Conservation (phyloP, 2,113 vertebrate genomes). For the Ascaphus truei region DNA sequence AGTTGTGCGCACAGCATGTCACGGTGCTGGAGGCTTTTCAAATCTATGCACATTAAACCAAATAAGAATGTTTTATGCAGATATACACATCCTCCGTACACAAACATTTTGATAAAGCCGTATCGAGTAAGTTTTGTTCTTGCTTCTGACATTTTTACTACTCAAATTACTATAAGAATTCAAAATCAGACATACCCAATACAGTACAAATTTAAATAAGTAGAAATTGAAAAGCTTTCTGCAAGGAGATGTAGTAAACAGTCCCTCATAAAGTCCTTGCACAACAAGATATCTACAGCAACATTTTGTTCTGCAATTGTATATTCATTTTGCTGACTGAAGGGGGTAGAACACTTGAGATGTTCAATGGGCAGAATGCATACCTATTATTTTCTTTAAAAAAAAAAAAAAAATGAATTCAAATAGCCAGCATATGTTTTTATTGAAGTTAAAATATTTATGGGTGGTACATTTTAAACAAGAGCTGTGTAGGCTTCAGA, state of each 20-base stretch:
- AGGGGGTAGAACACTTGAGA: background rate
- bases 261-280: too few species aligned
- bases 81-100: background rate
- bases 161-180: too few species aligned
- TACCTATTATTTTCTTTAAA: too few species aligned
- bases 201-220: too few species aligned
- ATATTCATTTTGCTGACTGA: background rate
- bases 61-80: background rate
- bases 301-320: background rate
- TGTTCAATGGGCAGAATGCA: background rate
- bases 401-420: slow-evolving; percentile 15
- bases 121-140: too few species aligned
- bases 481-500: slow-evolving; percentile 27
- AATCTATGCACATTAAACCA: background rate
- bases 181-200: too few species aligned
- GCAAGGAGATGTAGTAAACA: too few species aligned
- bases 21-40: background rate
- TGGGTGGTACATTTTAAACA: slow-evolving; percentile 31
- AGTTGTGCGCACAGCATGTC: background rate
- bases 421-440: slow-evolving; percentile 14
- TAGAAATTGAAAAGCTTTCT: too few species aligned
- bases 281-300: too few species aligned
- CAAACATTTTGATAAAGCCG: too few species aligned
- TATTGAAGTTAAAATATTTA: slow-evolving; percentile 33
- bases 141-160: too few species aligned